A percentile compares a stretch with the other conserved stretches of the same genome.
Conservation (phyloP, 2,888 invertebrate genomes). For the Cantharis rustica region DNA sequence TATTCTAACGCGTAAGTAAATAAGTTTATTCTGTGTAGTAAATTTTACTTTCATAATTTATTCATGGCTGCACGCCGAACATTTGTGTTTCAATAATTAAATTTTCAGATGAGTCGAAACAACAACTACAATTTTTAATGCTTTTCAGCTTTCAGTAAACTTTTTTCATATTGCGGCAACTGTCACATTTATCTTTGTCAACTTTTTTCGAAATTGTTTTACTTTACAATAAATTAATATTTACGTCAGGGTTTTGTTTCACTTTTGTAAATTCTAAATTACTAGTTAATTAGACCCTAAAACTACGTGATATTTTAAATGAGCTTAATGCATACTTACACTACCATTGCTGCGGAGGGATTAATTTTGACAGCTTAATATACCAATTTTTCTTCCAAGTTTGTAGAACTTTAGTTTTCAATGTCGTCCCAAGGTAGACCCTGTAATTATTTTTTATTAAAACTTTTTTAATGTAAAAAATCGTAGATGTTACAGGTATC, state of each 20-base stretch:
- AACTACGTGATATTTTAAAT: neutral
- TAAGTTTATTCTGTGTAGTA: neutral
- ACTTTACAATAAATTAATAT: neutral
- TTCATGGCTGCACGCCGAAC: neutral
- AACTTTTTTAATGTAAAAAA: neutral
- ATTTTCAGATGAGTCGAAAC: neutral
- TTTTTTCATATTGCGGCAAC: neutral
- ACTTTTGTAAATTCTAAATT: neutral
- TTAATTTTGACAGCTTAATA: slow-evolving; percentile 2
- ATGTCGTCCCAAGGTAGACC: neutral
- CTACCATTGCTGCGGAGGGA: slow-evolving; percentile 7
- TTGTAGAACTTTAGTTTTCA: neutral
- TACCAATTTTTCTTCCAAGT: neutral
- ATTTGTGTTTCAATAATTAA: neutral
- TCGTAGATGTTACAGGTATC: neutral
- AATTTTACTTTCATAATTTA: neutral
- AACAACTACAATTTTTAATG: neutral
- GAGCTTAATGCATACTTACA: slow-evolving; percentile 9
- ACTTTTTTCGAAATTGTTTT: neutral
- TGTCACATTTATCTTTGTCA: neutral
- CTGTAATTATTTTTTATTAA: neutral
- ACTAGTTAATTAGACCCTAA: neutral
- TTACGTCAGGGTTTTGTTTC: neutral
- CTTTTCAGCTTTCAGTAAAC: neutral
- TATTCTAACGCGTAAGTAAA: neutral